Conservation (phyloP, 2,888 invertebrate genomes). For the Phyllotreta striolata region DNA sequence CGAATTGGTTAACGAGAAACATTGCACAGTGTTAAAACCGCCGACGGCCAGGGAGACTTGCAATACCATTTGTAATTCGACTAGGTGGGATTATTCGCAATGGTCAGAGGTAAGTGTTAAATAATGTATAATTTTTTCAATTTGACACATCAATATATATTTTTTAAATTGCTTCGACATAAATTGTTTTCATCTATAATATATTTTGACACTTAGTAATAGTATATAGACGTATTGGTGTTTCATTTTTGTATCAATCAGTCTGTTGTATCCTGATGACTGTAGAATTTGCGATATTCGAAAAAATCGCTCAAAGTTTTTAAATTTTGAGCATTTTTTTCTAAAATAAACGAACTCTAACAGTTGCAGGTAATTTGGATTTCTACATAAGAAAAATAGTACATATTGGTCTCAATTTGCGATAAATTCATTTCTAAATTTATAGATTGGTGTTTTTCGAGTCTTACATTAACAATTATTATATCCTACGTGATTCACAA, state of each 20-base stretch:
- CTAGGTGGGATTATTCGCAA: conserved; percentile 74
- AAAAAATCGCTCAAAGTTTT: conserved; percentile 8
- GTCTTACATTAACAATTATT: conserved; percentile 1
- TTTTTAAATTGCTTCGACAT: conserved; percentile 22
- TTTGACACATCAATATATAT: conserved; percentile 25
- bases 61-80: conserved; percentile 69
- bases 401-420: conserved; percentile 11
- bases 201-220: conserved; percentile 23
- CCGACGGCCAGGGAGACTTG: conserved; percentile 66
- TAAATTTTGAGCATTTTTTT: neutral
- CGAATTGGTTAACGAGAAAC: conserved; percentile 54
- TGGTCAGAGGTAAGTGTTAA: conserved; percentile 70
- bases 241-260: conserved; percentile 42
- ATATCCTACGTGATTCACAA: conserved; percentile 2
- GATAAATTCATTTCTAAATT: conserved; percentile 2
- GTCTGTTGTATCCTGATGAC: conserved; percentile 35
- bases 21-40: conserved; percentile 64
- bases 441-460: conserved; percentile 13
- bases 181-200: conserved; percentile 26
- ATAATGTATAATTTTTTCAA: neutral
- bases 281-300: conserved; percentile 4
- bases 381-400: conserved; percentile 17
- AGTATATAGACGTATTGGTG: conserved; percentile 39
- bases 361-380: neutral
- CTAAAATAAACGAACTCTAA: neutral